Evolutionary conservation across 2,888 invertebrate genomes (phyloP).

Genomic region (Diaperis boleti): DNA sequence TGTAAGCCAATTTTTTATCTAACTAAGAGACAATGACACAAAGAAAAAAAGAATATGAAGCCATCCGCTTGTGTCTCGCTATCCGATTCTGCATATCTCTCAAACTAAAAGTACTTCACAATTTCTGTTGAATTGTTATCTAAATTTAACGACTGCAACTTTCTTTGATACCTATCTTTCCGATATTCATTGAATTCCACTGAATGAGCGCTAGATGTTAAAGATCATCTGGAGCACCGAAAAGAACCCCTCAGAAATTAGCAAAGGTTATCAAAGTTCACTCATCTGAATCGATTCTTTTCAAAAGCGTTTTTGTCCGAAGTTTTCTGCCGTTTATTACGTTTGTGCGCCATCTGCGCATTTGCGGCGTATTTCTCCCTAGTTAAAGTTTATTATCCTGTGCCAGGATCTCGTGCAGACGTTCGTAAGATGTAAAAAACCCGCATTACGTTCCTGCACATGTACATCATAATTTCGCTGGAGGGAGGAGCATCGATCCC

Average conservation of each 20-base stretch:
- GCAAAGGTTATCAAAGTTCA: not conserved
- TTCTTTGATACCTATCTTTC: no score
- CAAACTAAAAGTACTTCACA: no score
- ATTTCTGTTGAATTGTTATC: no score
- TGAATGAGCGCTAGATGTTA: not conserved
- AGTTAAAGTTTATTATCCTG: slow-evolving; percentile 29
- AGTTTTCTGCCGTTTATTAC: slow-evolving; percentile 4
- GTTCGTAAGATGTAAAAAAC: slow-evolving; percentile 6
- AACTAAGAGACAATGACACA: no score
- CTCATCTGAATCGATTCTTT: slow-evolving; percentile 4
- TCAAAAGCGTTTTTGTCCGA: not conserved
- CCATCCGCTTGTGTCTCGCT: no score
- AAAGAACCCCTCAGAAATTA: not conserved
- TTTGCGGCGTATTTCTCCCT: slow-evolving; percentile 18
- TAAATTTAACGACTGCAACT: no score
- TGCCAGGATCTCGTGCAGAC: slow-evolving; percentile 15
- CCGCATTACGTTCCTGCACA: slow-evolving; percentile 14
- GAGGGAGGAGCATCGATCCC: slow-evolving; percentile 9
- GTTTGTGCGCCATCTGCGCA: slow-evolving; percentile 28
- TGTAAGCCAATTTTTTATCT: no score
- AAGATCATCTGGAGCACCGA: not conserved
- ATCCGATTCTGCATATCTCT: no score
- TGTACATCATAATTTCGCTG: slow-evolving; percentile 25
- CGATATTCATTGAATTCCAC: no score
- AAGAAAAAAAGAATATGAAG: no score